A percentile compares a stretch with the other conserved stretches of the same genome.
These are phyloP conservation scores for Hydraecia micacea DNA, from an alignment of 2,888 invertebrate species.

Conservation along the genomic window DNA sequence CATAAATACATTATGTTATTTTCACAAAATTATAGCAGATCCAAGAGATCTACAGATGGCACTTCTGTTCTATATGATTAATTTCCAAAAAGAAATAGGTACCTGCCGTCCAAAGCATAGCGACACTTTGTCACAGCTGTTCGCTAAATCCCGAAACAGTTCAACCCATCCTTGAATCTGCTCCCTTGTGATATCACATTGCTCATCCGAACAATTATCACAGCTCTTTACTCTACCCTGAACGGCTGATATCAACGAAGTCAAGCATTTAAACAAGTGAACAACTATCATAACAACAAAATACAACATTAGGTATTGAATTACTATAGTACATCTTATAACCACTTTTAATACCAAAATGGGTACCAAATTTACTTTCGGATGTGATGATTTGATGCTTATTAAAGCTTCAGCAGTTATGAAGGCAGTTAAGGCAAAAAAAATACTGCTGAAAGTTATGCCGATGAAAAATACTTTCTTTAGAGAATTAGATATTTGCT, in stretches of 20 bases:
- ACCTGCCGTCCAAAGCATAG: constrained; percentile 32
- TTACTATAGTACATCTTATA: neutral
- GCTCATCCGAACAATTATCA: neutral
- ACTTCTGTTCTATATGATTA: neutral
- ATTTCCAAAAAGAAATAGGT: neutral
- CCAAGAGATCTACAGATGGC: neutral
- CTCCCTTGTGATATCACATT: neutral
- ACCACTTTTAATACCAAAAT: neutral
- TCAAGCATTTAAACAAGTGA: neutral
- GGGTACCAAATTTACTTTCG: neutral
- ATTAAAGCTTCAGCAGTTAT: neutral
- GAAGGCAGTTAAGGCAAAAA: too few relatives aligned
- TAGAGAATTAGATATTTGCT: neutral
- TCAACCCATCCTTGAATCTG: constrained; percentile 25
- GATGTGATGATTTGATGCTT: neutral
- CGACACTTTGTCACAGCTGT: constrained; percentile 6
- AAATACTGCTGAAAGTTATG: neutral
- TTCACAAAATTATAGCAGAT: neutral
- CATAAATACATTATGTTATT: neutral
- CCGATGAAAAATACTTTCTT: neutral
- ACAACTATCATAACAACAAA: constrained; percentile 15
- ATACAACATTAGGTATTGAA: constrained; percentile 3
- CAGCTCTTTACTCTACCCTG: neutral
- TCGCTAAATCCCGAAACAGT: constrained; percentile 27
- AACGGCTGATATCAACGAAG: neutral